Evolutionary conservation across 1,140 invertebrate species (phyloP).

Genomic region (Lordiphosa stackelbergi): DNA sequence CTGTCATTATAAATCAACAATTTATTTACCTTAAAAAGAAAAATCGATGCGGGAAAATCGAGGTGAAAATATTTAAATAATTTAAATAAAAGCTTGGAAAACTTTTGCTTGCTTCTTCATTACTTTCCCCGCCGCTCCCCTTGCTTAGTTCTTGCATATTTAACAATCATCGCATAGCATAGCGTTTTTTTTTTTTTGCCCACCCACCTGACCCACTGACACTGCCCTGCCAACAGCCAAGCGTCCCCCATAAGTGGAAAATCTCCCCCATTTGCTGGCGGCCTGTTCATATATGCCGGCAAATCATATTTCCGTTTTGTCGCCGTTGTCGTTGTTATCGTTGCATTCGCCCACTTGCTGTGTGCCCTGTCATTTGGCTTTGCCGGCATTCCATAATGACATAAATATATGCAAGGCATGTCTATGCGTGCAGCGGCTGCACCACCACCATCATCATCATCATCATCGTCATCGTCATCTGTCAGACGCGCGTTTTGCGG

Average conservation of each 20-base stretch:
- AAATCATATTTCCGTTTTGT: slow-evolving; percentile 59
- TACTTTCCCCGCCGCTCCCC: too few species aligned
- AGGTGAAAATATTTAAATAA: too few species aligned
- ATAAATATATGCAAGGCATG: slow-evolving; percentile 16
- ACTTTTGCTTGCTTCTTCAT: too few species aligned
- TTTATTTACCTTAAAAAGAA: too few species aligned
- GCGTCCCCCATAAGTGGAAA: slow-evolving; percentile 10
- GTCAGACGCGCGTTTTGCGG: slow-evolving; percentile 67
- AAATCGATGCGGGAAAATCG: too few species aligned
- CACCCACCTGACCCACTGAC: slow-evolving; percentile 36
- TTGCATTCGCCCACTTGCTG: slow-evolving; percentile 27
- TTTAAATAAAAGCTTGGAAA: too few species aligned
- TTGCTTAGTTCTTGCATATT: slow-evolving; percentile 7
- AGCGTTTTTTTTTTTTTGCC: too few species aligned
- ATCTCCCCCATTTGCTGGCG: slow-evolving; percentile 1
- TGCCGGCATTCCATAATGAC: slow-evolving; percentile 15
- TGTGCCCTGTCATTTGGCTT: slow-evolving; percentile 8
- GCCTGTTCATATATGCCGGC: slow-evolving; percentile 10
- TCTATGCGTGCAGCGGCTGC: slow-evolving; percentile 29
- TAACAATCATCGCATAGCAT: neutral
- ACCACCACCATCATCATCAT: slow-evolving; percentile 8
- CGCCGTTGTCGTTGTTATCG: slow-evolving; percentile 23
- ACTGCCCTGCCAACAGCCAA: slow-evolving; percentile 31
- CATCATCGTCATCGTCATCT: slow-evolving; percentile 45
- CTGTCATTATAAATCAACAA: too few species aligned